Evolutionary conservation across 2,113 vertebrate species (phyloP).

Genomic region (Nothoprocta pentlandii): DNA sequence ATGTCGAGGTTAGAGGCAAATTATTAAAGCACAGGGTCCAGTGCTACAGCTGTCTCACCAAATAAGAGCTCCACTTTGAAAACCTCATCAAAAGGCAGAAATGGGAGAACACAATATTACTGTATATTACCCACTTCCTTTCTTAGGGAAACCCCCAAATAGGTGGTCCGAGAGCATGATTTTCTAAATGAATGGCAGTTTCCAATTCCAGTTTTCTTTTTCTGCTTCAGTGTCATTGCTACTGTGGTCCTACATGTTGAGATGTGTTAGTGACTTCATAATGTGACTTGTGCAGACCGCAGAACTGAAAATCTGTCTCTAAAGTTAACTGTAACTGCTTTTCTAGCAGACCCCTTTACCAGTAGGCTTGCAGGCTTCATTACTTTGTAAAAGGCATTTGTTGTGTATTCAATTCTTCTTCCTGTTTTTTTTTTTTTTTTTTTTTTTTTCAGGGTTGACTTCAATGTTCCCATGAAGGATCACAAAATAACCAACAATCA

Average conservation of each 20-base stretch:
- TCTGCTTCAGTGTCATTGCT: neutral
- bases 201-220: neutral
- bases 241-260: accelerated
- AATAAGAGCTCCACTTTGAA: neutral
- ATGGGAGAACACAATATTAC: neutral
- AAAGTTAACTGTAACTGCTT: neutral
- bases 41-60: neutral
- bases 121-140: accelerated
- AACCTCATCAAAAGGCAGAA: neutral
- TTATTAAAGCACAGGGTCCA: too few relatives aligned
- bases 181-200: neutral
- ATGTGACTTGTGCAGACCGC: accelerated
- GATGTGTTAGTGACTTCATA: neutral
- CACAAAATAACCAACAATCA: constrained; percentile 98
- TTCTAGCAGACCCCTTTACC: neutral
- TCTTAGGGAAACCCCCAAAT: accelerated
- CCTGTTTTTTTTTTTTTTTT: neutral
- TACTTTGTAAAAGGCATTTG: neutral
- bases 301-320: neutral
- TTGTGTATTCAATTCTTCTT: neutral
- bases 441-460: constrained; percentile 88
- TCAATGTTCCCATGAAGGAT: constrained; percentile 99
- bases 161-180: accelerated
- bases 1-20: neutral
- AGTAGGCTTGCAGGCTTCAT: neutral